Conservation (phyloP, 2,113 vertebrate genomes). For the Nesogale talazaci region DNA sequence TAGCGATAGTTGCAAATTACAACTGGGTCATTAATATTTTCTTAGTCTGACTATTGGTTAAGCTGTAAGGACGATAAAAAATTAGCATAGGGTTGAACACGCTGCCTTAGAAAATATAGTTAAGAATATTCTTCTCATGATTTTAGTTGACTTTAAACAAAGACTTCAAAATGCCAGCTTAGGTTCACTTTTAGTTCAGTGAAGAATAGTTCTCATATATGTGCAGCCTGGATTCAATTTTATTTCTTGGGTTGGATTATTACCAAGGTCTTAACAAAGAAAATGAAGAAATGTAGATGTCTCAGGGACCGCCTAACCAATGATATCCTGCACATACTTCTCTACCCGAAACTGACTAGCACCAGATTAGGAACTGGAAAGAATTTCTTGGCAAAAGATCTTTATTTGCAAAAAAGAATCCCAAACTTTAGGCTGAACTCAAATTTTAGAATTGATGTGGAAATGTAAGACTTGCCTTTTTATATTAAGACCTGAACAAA, state of each 20-base stretch:
- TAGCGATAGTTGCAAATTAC: neutral
- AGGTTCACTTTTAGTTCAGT: slow-evolving; percentile 76
- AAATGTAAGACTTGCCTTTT: slow-evolving; percentile 63
- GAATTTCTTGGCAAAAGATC: slow-evolving; percentile 70
- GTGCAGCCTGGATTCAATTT: slow-evolving; percentile 65
- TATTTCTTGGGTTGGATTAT: slow-evolving; percentile 67
- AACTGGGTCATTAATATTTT: slow-evolving; percentile 13
- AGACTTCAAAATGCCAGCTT: slow-evolving; percentile 75
- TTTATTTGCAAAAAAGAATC: slow-evolving; percentile 64
- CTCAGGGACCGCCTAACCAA: slow-evolving; percentile 62
- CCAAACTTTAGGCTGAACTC: slow-evolving; percentile 60
- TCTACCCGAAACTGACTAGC: slow-evolving; percentile 55
- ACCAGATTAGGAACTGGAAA: slow-evolving; percentile 68
- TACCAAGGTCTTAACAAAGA: slow-evolving; percentile 76
- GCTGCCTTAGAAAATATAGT: slow-evolving; percentile 63
- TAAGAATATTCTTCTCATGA: slow-evolving; percentile 61
- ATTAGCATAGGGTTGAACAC: slow-evolving; percentile 34
- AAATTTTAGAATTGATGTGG: slow-evolving; percentile 66
- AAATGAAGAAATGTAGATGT: slow-evolving; percentile 73
- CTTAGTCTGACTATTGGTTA: neutral
- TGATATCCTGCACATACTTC: slow-evolving; percentile 50
- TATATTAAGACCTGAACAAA: slow-evolving; percentile 54
- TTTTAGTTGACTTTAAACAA: slow-evolving; percentile 74
- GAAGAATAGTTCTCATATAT: slow-evolving; percentile 70
- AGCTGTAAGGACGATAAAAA: neutral